These are phyloP conservation scores for Aramus guarauna DNA, from an alignment of 2,113 vertebrate genomes.

Conservation along the genomic window DNA sequence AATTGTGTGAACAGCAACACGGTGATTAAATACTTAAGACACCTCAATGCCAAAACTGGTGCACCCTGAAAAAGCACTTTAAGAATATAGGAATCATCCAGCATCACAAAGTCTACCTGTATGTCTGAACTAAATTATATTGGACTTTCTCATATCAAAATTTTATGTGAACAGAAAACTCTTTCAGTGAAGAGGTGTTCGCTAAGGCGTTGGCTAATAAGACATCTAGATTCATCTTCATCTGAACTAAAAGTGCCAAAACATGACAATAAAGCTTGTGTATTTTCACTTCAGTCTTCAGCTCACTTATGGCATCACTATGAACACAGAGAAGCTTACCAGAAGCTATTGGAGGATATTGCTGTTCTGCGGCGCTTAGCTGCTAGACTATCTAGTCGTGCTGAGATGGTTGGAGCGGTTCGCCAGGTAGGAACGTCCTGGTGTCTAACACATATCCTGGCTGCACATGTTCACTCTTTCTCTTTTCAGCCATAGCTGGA, in stretches of 20 bases:
- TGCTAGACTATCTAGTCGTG: constrained; percentile 89
- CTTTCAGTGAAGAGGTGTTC: neutral
- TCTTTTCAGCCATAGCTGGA: neutral
- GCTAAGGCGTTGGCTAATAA: neutral
- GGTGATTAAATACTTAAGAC: neutral
- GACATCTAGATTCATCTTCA: neutral
- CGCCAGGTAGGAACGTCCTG: constrained; percentile 81
- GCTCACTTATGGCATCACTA: constrained; percentile 87
- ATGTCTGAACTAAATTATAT: neutral
- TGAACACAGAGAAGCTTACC: constrained; percentile 92
- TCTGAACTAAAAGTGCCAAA: neutral
- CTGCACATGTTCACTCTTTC: neutral
- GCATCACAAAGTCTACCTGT: neutral
- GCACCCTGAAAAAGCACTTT: neutral
- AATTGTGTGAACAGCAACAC: neutral
- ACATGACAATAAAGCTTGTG: neutral
- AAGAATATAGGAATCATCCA: neutral
- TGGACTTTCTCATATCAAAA: neutral
- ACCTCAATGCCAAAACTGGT: neutral
- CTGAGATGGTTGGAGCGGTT: constrained; percentile 93
- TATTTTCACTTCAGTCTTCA: constrained; percentile 77
- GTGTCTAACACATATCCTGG: fast-evolving
- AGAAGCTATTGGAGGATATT: constrained; percentile 89
- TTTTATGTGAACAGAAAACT: neutral
- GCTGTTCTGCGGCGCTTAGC: constrained; percentile 86